Evolutionary conservation across 2,888 invertebrate species (phyloP).

Genomic region (Geophilus truncorum): DNA sequence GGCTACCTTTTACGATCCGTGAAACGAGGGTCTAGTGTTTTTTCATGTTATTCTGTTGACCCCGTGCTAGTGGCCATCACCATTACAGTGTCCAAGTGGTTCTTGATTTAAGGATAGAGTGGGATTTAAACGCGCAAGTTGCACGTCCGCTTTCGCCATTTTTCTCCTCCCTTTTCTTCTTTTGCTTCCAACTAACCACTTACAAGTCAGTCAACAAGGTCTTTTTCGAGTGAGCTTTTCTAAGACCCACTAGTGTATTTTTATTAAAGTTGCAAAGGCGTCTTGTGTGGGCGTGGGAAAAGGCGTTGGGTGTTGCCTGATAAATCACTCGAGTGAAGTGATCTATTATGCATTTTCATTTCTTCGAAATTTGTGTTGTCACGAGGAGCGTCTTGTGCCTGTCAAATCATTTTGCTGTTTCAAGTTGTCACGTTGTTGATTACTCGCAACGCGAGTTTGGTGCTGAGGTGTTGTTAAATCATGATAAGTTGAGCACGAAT

Average conservation of each 20-base stretch:
- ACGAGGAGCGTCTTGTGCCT: neutral
- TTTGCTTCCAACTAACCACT: neutral
- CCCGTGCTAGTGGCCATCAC: neutral
- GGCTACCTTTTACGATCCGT: neutral
- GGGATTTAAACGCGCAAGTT: neutral
- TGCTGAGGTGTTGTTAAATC: neutral
- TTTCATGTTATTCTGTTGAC: slow-evolving; percentile 1
- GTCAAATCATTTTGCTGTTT: neutral
- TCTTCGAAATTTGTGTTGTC: neutral
- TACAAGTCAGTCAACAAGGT: neutral
- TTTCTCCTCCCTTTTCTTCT: neutral
- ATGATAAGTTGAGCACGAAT: neutral
- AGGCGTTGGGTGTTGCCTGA: neutral
- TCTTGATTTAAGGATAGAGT: slow-evolving; percentile 12
- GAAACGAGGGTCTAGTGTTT: neutral
- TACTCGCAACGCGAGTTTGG: neutral
- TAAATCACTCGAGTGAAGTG: neutral
- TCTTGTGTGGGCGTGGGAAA: neutral
- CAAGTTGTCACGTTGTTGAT: neutral
- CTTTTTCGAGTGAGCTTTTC: neutral
- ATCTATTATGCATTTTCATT: neutral
- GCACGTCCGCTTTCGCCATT: neutral
- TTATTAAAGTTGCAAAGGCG: no score
- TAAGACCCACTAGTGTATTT: neutral
- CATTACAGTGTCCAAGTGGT: slow-evolving; percentile 3